A percentile compares a stretch with the other conserved stretches of the same genome.
These are phyloP conservation scores for Crematogaster levior DNA, from an alignment of 2,888 invertebrate species.

Conservation along the genomic window DNA sequence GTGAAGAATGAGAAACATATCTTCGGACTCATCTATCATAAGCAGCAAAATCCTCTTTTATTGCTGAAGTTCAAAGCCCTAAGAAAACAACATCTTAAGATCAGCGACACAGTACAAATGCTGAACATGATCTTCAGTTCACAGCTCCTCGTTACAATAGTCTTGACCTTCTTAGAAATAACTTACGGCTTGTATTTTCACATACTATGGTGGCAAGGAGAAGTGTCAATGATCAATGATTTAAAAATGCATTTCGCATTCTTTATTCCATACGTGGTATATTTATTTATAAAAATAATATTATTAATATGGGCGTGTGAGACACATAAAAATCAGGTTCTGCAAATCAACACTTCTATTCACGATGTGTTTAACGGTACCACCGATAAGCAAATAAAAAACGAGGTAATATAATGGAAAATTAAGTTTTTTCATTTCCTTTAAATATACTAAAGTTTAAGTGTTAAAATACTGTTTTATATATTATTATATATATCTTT, in stretches of 20 bases:
- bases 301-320: background rate
- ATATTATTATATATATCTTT: background rate
- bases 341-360: background rate
- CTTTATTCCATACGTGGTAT: background rate
- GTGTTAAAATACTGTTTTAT: background rate
- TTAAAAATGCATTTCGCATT: background rate
- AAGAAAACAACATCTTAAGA: background rate
- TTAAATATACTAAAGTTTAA: background rate
- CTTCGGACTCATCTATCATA: background rate
- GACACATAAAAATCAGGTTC: background rate
- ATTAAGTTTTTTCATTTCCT: background rate
- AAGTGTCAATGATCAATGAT: background rate
- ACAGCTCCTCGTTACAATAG: background rate
- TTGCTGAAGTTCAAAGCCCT: background rate
- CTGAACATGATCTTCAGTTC: background rate
- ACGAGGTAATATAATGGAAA: background rate
- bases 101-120: background rate
- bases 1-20: background rate
- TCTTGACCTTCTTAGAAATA: background rate
- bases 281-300: background rate
- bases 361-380: background rate
- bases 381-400: background rate
- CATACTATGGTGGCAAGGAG: background rate
- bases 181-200: background rate
- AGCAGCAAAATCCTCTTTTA: background rate